Evolutionary conservation across 2,888 invertebrate species (phyloP).

Genomic region (Leptinotarsa haldemani): DNA sequence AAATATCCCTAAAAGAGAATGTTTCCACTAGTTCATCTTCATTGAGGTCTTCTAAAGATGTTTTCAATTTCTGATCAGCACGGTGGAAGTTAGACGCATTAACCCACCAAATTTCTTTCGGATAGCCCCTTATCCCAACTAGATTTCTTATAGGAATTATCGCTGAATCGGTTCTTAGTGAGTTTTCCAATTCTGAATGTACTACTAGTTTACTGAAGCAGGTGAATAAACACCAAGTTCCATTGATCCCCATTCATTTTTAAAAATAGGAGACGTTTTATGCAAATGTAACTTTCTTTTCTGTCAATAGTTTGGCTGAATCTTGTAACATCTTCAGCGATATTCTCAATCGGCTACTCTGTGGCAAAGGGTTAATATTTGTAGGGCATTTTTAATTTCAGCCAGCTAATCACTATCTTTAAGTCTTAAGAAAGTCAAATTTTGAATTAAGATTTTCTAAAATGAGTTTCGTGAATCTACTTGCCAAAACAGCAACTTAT

Average conservation of each 20-base stretch:
- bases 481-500: not conserved
- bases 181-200: not conserved
- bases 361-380: not conserved
- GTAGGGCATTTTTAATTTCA: not conserved
- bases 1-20: not conserved
- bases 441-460: not conserved
- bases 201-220: not conserved
- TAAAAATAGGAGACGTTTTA: not conserved
- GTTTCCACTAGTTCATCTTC: not conserved
- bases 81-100: not conserved
- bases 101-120: not conserved
- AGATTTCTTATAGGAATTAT: not conserved
- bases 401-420: not conserved
- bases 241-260: not conserved
- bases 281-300: not conserved
- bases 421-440: not conserved
- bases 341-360: not conserved
- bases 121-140: not conserved
- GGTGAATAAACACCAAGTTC: not conserved
- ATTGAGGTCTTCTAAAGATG: slow-evolving; percentile 70
- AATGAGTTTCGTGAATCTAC: not conserved
- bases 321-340: not conserved
- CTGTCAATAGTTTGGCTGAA: not conserved
- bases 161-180: not conserved
- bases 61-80: slow-evolving; percentile 60